Evolutionary conservation across 2,888 invertebrate genomes (phyloP), one percentile per base, ranked within the genome.

Genomic region (Pollenia griseotomentosa): DNA sequence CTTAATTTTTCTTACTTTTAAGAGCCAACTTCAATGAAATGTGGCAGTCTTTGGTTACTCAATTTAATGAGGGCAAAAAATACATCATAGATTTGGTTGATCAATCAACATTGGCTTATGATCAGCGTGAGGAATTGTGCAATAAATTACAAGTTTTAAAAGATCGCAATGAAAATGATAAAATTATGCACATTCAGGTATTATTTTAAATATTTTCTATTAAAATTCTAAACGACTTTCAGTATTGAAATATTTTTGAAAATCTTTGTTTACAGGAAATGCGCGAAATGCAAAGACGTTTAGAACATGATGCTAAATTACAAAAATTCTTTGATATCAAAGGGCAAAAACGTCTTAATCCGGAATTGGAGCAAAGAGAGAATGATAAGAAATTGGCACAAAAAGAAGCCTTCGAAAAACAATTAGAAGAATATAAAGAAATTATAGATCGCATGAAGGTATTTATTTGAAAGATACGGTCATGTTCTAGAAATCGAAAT

Each of bases 21-120:
- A 96, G 98, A 46, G 95, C 96, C 40, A 96, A 96, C 89, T 98
- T 98, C 93, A 98, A 98, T 92, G 94, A 95, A 7, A 94, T 97
- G 86, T 97, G 97, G 96, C 96, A 96, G 91, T 96, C 96, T 90
- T 95, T 97, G 90, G 95, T 97, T 55, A 95, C 95, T 66, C 96
- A 97, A 79, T 94, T 98, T 71, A 96, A 96, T 91, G 95, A 95
- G 55, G 97, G 97, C 2, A 97, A 98, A 91, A 96, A 96, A 85
- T 95, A 96, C 90, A 97, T 98, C 92, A 95, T 97, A 89, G 97
- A 97, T 90, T 94, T 98, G 82, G 97, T 98, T 85, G 98, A 98
- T 90, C 97, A 97, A 90, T 97, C 98, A 0, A 98, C 97, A 33
- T 94, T 96, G 57, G 97, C 98, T 1, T 98, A 97, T 91, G 98